These are phyloP conservation scores for Semaprochilodus insignis DNA, from an alignment of 2,797 vertebrate species.

Conservation along the genomic window DNA sequence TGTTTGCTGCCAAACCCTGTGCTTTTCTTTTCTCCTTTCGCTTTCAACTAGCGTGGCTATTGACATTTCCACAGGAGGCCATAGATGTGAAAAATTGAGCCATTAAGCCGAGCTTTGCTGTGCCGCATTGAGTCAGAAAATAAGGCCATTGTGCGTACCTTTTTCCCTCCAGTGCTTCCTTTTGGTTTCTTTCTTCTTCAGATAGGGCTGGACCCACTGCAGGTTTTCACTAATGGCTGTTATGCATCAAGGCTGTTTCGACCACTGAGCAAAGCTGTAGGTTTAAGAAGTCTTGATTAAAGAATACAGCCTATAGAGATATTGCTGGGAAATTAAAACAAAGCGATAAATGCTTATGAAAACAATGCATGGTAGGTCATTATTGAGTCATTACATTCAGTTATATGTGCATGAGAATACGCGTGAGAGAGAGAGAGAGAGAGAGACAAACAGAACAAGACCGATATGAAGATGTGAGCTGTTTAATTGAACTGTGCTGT, in stretches of 20 bases:
- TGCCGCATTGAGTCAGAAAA: slow-evolving; percentile 42
- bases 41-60: slow-evolving; percentile 1
- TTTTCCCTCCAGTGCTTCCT: slow-evolving; percentile 1
- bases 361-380: not conserved
- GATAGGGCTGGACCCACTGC: slow-evolving; percentile 14
- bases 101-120: slow-evolving; percentile 40
- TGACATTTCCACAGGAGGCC: slow-evolving; percentile 22
- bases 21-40: slow-evolving; percentile 27
- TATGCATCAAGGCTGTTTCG: slow-evolving; percentile 32
- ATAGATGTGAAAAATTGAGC: slow-evolving; percentile 20
- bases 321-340: not conserved
- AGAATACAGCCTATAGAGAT: slow-evolving; percentile 15
- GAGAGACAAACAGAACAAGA: not conserved
- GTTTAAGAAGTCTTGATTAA: slow-evolving; percentile 40
- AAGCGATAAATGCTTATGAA: slow-evolving; percentile 6
- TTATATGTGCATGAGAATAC: not conserved
- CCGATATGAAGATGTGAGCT: slow-evolving; percentile 19
- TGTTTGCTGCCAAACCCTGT: slow-evolving; percentile 24
- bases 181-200: slow-evolving; percentile 1
- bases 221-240: slow-evolving; percentile 34
- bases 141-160: slow-evolving; percentile 6
- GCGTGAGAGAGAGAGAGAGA: not conserved
- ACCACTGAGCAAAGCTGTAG: slow-evolving; percentile 21
- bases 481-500: slow-evolving; percentile 43
- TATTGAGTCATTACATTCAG: not conserved